Conservation (phyloP, 2,888 invertebrate genomes). For the Lathronympha strigana region DNA sequence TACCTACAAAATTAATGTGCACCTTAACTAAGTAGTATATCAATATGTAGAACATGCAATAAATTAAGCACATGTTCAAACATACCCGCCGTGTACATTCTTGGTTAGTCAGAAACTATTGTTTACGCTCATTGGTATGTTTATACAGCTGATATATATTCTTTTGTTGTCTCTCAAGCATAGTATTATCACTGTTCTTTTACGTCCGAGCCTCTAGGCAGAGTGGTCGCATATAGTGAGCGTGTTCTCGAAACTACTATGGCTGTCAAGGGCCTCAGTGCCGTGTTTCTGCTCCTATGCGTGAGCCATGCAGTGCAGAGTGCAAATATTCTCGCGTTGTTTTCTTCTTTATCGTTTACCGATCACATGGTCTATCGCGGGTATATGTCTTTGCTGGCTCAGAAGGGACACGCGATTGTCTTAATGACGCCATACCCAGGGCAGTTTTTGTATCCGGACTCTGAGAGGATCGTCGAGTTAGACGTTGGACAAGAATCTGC, state of each 20-base stretch:
- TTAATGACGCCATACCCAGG: constrained; percentile 78
- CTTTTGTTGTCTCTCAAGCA: constrained; percentile 14
- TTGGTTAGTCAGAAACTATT: constrained; percentile 36
- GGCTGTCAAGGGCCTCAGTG: constrained; percentile 50
- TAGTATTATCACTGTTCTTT: constrained; percentile 46
- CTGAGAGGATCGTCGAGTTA: constrained; percentile 68
- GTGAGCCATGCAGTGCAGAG: constrained; percentile 52
- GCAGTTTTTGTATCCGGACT: constrained; percentile 65
- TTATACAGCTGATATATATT: constrained; percentile 56
- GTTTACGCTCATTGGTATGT: constrained; percentile 51
- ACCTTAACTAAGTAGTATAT: neutral
- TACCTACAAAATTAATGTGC: neutral
- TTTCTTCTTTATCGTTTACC: constrained; percentile 72
- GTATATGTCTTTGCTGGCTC: constrained; percentile 66
- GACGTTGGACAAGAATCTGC: constrained; percentile 70
- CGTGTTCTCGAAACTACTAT: constrained; percentile 47
- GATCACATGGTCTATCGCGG: constrained; percentile 73
- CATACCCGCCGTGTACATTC: neutral
- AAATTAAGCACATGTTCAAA: constrained; percentile 30
- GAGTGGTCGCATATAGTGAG: constrained; percentile 47
- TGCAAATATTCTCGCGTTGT: constrained; percentile 69
- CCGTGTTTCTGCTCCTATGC: constrained; percentile 51
- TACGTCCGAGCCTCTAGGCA: constrained; percentile 44
- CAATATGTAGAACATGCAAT: constrained; percentile 3
- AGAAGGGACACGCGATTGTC: constrained; percentile 67